phyloP scores from a whole-genome alignment of 2,888 invertebrate genomes.

The Clivina fossor region DNA sequence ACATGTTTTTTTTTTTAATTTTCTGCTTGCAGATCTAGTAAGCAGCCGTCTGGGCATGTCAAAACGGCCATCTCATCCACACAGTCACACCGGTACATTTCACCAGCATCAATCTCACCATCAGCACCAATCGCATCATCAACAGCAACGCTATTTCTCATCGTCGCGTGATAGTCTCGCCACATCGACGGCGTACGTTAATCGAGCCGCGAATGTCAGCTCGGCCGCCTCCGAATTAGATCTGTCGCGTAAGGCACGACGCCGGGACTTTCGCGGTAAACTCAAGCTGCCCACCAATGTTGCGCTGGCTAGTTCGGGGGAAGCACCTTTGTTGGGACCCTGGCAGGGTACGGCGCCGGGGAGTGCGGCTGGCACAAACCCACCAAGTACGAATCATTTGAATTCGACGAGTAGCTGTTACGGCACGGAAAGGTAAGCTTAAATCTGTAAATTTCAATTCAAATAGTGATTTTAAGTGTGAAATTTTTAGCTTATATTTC shows the following conservation, averaged over 20 bases:
- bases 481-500: too few relatives aligned
- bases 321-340: conserved; percentile 71
- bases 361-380: conserved; percentile 58
- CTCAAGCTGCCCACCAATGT: conserved; percentile 64
- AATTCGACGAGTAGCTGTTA: conserved; percentile 65
- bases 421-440: conserved; percentile 65
- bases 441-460: too few relatives aligned
- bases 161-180: conserved; percentile 75
- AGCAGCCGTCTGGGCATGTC: conserved; percentile 5
- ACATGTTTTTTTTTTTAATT: too few relatives aligned
- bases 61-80: conserved; percentile 15
- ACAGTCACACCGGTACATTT: conserved; percentile 8
- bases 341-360: conserved; percentile 60
- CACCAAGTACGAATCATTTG: conserved; percentile 63
- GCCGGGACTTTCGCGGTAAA: conserved; percentile 62
- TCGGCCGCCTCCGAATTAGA: conserved; percentile 75
- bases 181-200: conserved; percentile 55
- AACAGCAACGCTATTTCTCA: conserved; percentile 68
- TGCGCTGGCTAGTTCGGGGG: conserved; percentile 69
- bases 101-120: background rate
- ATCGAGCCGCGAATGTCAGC: conserved; percentile 62
- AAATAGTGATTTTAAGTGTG: too few relatives aligned
- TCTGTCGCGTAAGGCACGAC: conserved; percentile 69
- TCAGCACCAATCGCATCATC: conserved; percentile 54
- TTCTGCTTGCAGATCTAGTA: too few relatives aligned